Conservation (phyloP, 2,797 vertebrate genomes). For the Phalanger gymnotis region DNA sequence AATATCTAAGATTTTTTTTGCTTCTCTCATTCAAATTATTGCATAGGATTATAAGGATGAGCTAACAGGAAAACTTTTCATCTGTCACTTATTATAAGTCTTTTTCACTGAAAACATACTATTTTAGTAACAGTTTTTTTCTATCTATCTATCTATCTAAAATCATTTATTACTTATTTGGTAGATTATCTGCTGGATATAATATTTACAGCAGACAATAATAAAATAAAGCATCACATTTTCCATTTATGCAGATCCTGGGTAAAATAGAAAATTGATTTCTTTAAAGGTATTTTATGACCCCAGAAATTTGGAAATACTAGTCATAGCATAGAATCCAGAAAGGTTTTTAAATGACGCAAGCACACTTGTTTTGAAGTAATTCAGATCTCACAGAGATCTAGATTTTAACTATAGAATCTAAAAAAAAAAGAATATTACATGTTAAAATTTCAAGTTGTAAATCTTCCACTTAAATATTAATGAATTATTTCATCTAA, state of each 20-base stretch:
- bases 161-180: not conserved
- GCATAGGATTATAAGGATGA: not conserved
- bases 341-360: not conserved
- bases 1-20: not conserved
- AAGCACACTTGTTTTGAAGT: not conserved
- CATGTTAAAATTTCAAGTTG: conserved; percentile 21
- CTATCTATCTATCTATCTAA: not conserved
- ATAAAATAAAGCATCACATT: not conserved
- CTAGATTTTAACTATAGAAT: conserved; percentile 20
- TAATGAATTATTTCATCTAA: conserved; percentile 53
- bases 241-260: conserved; percentile 5
- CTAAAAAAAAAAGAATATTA: not conserved
- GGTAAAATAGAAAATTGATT: not conserved
- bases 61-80: not conserved
- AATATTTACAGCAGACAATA: not conserved
- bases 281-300: not conserved
- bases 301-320: not conserved
- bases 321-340: not conserved
- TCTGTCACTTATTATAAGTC: not conserved
- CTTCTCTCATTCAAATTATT: conserved; percentile 6
- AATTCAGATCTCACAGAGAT: not conserved
- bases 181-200: not conserved
- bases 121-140: conserved; percentile 11
- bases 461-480: conserved; percentile 36
- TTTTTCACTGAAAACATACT: conserved; percentile 17